phyloP scores from a whole-genome alignment of 2,888 invertebrate genomes.

The Limnephilus auricula region DNA sequence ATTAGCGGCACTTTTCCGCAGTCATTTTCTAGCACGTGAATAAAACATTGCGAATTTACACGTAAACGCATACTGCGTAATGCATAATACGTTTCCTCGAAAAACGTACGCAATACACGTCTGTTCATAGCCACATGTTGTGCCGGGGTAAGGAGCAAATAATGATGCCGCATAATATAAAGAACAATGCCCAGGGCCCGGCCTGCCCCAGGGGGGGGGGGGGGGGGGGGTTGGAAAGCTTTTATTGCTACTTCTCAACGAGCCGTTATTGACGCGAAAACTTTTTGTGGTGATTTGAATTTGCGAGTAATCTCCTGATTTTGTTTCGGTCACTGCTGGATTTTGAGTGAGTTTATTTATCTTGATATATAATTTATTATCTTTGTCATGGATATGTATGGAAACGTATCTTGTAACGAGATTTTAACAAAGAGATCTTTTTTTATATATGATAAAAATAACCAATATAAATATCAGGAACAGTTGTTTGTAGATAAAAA shows the following conservation, averaged over 20 bases:
- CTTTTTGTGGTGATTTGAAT: slow-evolving; percentile 46
- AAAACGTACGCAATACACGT: slow-evolving; percentile 29
- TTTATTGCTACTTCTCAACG: slow-evolving; percentile 40
- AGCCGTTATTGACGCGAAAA: slow-evolving; percentile 18
- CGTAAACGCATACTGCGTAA: neutral
- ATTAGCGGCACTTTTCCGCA: too few species aligned
- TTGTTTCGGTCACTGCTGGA: neutral
- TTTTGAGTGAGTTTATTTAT: neutral
- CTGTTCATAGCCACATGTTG: slow-evolving; percentile 57
- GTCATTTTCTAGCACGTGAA: too few species aligned
- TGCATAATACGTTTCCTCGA: neutral
- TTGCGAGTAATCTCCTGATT: slow-evolving; percentile 30
- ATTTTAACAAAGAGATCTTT: neutral
- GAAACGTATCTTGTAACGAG: neutral
- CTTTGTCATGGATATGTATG: neutral
- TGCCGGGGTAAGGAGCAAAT: slow-evolving; percentile 63
- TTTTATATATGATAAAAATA: neutral
- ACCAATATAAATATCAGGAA: neutral
- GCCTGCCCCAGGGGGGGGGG: neutral
- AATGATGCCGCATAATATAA: slow-evolving; percentile 61
- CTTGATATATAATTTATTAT: neutral
- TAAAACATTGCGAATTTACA: neutral
- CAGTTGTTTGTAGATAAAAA: neutral
- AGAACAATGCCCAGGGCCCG: slow-evolving; percentile 52
- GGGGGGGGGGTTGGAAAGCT: slow-evolving; percentile 13